Evolutionary conservation across 37 sponge, comb jelly and placozoan genomes (phyloP), one percentile per base, ranked within the genome.

Genomic region (Aphrocallistes beatrix): DNA sequence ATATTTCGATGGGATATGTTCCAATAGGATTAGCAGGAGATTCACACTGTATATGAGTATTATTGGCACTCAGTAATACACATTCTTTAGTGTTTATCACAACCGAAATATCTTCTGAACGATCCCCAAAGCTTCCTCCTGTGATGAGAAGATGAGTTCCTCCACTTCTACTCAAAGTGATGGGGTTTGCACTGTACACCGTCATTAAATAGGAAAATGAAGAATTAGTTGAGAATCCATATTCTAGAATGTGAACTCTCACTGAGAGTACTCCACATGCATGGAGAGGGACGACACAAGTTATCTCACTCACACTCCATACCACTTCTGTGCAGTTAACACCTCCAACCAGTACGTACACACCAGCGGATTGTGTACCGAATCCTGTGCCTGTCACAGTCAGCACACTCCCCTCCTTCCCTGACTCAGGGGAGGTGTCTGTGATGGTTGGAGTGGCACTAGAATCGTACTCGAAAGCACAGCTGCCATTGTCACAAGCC

Each of bases 401-500:
- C 0, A 93, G 42, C 0, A 16, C 36, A 1, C 85, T 82, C 37
- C 96, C 96, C 36, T 40, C 36, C 25, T 81, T 60, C 1, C 96
- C 96, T 1, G 36, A 50, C 0, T 51, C 32, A 16, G 96, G 93
- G 8, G 6, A 37, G 17, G 93, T 88, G 34, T 38, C 34, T 38
- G 81, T 47, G 13, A 91, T 83, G 17, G 28, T 34, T 1, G 96
- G 96, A 0, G 92, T 91, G 36, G 21, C 45, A 36, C 39, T 36
- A 51, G 48, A 37, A 21, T 88, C 37, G 85, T 84, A 92, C 0
- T 86, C 75, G 81, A 42, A 90, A 23, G 36, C 37, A 49, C 95
- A 94, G 86, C 86, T 89, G 1, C 82, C 38, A 36, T 38, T 60
- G 36, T 1, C 50, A 51, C 95, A 94, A 32, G 91, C 90, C 17